These are phyloP conservation scores for Amiota minor DNA, from an alignment of 2,888 invertebrate species.

Conservation along the genomic window DNA sequence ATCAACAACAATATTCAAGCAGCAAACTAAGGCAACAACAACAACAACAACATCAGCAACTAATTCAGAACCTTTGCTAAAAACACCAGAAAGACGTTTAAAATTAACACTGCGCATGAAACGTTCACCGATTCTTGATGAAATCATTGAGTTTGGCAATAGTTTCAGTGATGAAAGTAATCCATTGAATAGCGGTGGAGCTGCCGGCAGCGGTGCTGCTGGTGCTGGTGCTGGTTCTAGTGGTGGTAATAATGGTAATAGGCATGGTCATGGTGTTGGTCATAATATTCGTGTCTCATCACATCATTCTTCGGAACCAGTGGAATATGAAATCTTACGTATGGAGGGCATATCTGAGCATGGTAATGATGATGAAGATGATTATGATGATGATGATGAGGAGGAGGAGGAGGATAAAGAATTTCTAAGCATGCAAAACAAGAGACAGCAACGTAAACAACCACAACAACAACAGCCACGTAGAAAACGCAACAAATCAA, in stretches of 20 bases:
- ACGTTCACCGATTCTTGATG: conserved; percentile 88
- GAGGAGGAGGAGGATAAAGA: conserved; percentile 18
- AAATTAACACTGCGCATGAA: conserved; percentile 90
- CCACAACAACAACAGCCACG: conserved; percentile 62
- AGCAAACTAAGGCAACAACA: conserved; percentile 25
- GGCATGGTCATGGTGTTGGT: conserved; percentile 49
- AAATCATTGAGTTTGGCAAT: conserved; percentile 86
- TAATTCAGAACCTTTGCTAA: conserved; percentile 62
- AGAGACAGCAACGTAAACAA: background rate
- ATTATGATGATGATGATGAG: conserved; percentile 41
- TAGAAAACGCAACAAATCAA: conserved; percentile 78
- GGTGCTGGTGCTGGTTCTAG: conserved; percentile 6
- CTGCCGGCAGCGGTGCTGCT: conserved; percentile 30
- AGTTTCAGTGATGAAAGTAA: conserved; percentile 78
- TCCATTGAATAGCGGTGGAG: conserved; percentile 48
- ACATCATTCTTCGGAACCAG: conserved; percentile 73
- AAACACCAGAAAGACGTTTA: conserved; percentile 75
- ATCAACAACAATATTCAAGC: conserved; percentile 31
- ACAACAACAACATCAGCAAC: conserved; percentile 44
- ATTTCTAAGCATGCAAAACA: conserved; percentile 25
- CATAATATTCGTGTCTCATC: conserved; percentile 66
- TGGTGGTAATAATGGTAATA: conserved; percentile 39
- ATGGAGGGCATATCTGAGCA: conserved; percentile 81
- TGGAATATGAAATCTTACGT: conserved; percentile 88
- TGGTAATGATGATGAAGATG: conserved; percentile 65